Evolutionary conservation across 2,888 invertebrate genomes (phyloP).

Genomic region (Torymus tubicola): DNA sequence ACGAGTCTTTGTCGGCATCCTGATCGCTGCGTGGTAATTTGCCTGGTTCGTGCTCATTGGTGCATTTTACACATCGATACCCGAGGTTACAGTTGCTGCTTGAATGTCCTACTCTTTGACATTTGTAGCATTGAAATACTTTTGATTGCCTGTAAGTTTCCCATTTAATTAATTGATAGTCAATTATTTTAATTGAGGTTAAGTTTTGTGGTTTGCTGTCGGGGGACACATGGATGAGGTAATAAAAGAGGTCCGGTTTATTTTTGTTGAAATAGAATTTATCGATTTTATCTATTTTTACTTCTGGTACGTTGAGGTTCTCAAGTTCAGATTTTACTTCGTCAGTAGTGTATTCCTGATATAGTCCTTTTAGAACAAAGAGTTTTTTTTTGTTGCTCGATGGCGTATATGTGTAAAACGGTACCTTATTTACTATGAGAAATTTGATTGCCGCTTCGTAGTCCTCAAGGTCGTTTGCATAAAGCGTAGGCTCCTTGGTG

Average conservation of each 20-base stretch:
- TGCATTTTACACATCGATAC: slow-evolving; percentile 40
- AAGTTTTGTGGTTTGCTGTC: slow-evolving; percentile 23
- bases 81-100: slow-evolving; percentile 3
- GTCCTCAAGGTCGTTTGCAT: too few species aligned
- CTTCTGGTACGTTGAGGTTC: too few species aligned
- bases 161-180: slow-evolving; percentile 36
- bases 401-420: too few species aligned
- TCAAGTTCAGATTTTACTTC: too few species aligned
- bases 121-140: slow-evolving; percentile 41
- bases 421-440: too few species aligned
- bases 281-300: not conserved
- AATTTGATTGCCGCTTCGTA: too few species aligned
- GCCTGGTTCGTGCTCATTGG: not conserved
- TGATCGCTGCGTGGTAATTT: not conserved
- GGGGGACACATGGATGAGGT: not conserved
- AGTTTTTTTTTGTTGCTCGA: too few species aligned
- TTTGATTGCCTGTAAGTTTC: slow-evolving; percentile 35
- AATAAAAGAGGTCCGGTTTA: not conserved
- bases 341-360: too few species aligned
- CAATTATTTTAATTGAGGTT: slow-evolving; percentile 23
- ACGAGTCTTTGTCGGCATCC: not conserved
- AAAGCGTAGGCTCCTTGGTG: too few species aligned
- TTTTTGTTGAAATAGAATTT: not conserved
- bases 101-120: slow-evolving; percentile 36
- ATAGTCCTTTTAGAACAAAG: too few species aligned